These are phyloP conservation scores for Mythimna impura DNA, from an alignment of 2,888 invertebrate species.

Conservation along the genomic window DNA sequence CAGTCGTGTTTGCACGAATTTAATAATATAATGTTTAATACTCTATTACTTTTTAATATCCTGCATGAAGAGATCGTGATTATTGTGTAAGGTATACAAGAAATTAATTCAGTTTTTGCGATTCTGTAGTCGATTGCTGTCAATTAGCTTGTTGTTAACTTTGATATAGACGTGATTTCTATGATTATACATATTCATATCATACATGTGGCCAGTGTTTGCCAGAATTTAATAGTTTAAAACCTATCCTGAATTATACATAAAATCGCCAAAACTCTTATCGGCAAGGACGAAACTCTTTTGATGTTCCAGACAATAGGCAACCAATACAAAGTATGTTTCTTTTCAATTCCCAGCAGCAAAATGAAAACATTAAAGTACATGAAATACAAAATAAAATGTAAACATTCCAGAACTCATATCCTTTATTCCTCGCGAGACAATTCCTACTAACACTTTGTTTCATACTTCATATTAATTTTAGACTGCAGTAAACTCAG, in stretches of 20 bases:
- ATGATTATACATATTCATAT: background rate
- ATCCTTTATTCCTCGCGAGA: constrained; percentile 45
- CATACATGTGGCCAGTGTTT: background rate
- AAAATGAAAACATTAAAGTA: constrained; percentile 29
- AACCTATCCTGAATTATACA: background rate
- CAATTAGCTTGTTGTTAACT: background rate
- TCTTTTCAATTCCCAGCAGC: constrained; percentile 30
- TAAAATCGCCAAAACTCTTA: background rate
- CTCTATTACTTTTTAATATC: too few relatives aligned
- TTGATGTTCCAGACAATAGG: constrained; percentile 17
- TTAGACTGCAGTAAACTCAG: constrained; percentile 46
- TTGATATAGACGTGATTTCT: background rate
- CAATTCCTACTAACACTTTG: constrained; percentile 47
- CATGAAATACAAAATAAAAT: constrained; percentile 51
- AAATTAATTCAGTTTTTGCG: background rate
- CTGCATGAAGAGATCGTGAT: background rate
- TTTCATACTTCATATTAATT: constrained; percentile 51
- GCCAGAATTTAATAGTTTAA: background rate
- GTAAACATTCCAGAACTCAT: constrained; percentile 25
- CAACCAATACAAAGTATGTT: constrained; percentile 39
- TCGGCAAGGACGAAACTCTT: background rate
- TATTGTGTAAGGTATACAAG: background rate
- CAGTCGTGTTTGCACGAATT: background rate
- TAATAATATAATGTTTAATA: background rate
- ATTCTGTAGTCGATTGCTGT: background rate